phyloP scores from a whole-genome alignment of 1,140 invertebrate species.

The Amyelois transitella region DNA sequence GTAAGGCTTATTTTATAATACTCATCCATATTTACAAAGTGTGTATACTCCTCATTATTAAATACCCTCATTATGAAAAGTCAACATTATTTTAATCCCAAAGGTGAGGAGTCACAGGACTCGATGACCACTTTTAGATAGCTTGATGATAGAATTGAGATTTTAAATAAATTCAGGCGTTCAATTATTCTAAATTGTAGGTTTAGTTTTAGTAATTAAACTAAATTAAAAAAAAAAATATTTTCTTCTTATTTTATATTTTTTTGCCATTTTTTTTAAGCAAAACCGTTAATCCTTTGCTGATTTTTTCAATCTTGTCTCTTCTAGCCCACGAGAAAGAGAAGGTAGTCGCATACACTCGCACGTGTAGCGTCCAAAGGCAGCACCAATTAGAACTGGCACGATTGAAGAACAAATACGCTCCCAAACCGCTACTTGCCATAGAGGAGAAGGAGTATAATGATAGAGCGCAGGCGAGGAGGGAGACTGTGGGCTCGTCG shows the following conservation, averaged over 20 bases:
- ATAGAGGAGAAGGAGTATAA: constrained; percentile 76
- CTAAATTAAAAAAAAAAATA: background rate
- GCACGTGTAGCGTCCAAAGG: constrained; percentile 54
- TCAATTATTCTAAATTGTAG: background rate
- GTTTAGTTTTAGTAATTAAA: background rate
- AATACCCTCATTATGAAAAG: too few relatives aligned
- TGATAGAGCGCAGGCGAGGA: constrained; percentile 85
- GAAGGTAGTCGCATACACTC: constrained; percentile 49
- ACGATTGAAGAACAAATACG: constrained; percentile 88
- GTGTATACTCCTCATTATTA: too few relatives aligned
- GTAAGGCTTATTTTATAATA: constrained; percentile 29
- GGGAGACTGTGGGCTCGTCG: constrained; percentile 86
- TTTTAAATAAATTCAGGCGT: background rate
- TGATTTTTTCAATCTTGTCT: too few relatives aligned
- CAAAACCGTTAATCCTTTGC: too few relatives aligned
- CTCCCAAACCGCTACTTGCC: constrained; percentile 77
- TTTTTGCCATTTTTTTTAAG: too few relatives aligned
- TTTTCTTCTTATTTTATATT: background rate
- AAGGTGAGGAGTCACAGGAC: too few relatives aligned
- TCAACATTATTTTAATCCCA: too few relatives aligned
- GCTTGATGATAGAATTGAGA: too few relatives aligned
- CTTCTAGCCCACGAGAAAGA: constrained; percentile 50
- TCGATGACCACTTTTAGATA: background rate
- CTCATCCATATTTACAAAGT: too few relatives aligned
- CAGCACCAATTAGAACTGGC: constrained; percentile 84